Evolutionary conservation across 2,888 invertebrate genomes (phyloP).

Genomic region (Tiliacea aurago): DNA sequence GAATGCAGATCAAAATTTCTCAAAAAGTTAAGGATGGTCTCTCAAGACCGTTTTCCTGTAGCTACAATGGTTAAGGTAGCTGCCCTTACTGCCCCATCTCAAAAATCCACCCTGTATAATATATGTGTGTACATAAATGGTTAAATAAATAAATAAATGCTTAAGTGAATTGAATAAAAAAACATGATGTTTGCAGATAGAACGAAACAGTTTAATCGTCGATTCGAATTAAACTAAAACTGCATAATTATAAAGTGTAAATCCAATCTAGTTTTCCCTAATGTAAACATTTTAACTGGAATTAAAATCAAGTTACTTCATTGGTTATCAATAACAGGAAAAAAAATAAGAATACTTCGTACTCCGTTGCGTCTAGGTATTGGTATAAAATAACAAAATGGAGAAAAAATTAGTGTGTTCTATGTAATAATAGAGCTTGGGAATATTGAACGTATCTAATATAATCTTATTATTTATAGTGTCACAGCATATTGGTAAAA

Average conservation of each 20-base stretch:
- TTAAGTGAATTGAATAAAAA: no score
- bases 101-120: no score
- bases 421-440: not conserved
- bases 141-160: no score
- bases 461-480: conserved; percentile 4
- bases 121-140: no score
- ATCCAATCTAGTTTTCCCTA: conserved; percentile 21
- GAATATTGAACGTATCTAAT: conserved; percentile 4
- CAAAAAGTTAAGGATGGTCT: no score
- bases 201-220: not conserved
- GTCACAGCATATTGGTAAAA: not conserved
- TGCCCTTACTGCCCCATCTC: no score
- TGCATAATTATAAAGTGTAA: not conserved
- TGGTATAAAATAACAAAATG: not conserved
- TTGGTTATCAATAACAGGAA: not conserved
- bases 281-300: conserved; percentile 26
- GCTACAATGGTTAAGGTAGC: no score
- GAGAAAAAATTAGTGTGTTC: not conserved
- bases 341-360: not conserved
- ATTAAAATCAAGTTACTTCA: not conserved
- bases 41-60: no score
- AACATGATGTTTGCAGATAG: not conserved
- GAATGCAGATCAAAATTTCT: no score
- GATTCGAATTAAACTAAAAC: not conserved
- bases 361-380: not conserved